These are phyloP conservation scores for Siniperca scherzeri DNA, from an alignment of 2,797 vertebrate genomes.

Conservation along the genomic window DNA sequence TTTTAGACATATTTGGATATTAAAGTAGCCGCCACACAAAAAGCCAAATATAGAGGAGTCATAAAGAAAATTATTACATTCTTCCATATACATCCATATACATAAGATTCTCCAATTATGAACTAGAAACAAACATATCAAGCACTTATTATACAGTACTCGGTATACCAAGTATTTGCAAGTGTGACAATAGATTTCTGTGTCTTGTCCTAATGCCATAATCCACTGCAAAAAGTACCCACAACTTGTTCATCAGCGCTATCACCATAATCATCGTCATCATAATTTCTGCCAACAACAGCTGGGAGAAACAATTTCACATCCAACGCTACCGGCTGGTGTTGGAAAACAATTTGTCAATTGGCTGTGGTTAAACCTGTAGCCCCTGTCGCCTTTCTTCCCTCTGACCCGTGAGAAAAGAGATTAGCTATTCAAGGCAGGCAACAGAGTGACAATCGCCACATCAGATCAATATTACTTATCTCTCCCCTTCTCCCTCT, in stretches of 20 bases:
- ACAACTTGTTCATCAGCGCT: constrained; percentile 36
- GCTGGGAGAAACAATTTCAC: constrained; percentile 69
- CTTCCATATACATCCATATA: neutral
- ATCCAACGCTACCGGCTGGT: constrained; percentile 21
- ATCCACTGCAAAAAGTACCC: constrained; percentile 11
- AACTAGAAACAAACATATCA: neutral
- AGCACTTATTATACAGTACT: neutral
- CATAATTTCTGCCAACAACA: constrained; percentile 31
- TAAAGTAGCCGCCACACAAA: too few species aligned
- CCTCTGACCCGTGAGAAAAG: constrained; percentile 74
- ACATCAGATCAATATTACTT: constrained; percentile 83
- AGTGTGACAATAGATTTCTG: neutral
- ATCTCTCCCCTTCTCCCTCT: constrained; percentile 57
- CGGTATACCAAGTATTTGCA: neutral
- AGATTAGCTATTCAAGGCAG: constrained; percentile 82
- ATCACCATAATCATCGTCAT: constrained; percentile 13
- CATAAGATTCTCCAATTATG: neutral
- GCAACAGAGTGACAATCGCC: constrained; percentile 72
- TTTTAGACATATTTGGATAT: too few species aligned
- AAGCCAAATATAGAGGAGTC: too few species aligned
- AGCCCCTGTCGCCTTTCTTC: constrained; percentile 65
- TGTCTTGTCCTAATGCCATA: neutral
- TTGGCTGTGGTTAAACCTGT: constrained; percentile 67
- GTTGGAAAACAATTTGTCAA: constrained; percentile 72
- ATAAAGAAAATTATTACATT: neutral